These are phyloP conservation scores for Pipistrellus pygmaeus DNA, from an alignment of 2,797 vertebrate genomes.

Conservation along the genomic window DNA sequence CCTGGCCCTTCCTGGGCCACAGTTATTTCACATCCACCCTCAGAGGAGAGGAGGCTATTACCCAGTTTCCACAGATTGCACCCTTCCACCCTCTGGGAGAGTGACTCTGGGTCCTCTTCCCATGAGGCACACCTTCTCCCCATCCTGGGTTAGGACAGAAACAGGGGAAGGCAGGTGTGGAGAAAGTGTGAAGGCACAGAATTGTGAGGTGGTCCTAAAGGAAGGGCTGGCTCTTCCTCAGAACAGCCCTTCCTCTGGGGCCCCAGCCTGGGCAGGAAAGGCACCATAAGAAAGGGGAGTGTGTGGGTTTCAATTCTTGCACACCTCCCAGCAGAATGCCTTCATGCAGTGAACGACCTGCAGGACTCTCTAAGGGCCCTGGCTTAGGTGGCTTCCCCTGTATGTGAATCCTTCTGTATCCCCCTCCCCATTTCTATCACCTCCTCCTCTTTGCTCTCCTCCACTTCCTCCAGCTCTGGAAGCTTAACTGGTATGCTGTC, in stretches of 20 bases:
- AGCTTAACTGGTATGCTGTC: background rate
- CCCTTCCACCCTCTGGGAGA: background rate
- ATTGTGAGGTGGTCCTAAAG: background rate
- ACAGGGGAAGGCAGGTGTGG: background rate
- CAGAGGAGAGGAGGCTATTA: background rate
- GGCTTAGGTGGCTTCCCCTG: background rate
- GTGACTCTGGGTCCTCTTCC: background rate
- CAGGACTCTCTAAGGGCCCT: no score
- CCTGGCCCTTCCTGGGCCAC: background rate
- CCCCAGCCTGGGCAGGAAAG: background rate
- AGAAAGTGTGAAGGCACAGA: background rate
- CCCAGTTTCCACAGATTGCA: background rate
- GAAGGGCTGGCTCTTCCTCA: background rate
- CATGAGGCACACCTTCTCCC: background rate
- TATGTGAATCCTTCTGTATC: background rate
- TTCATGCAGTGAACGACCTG: background rate
- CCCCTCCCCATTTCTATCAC: background rate
- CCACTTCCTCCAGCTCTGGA: background rate
- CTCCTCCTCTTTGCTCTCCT: no score
- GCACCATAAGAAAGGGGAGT: background rate
- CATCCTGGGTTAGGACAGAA: background rate
- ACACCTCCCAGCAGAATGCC: background rate
- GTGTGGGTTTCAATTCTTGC: background rate
- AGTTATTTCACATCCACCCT: background rate
- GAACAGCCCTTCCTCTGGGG: background rate